Conservation (phyloP, 2,113 vertebrate species). For the Psammodynastes pulverulentus region DNA sequence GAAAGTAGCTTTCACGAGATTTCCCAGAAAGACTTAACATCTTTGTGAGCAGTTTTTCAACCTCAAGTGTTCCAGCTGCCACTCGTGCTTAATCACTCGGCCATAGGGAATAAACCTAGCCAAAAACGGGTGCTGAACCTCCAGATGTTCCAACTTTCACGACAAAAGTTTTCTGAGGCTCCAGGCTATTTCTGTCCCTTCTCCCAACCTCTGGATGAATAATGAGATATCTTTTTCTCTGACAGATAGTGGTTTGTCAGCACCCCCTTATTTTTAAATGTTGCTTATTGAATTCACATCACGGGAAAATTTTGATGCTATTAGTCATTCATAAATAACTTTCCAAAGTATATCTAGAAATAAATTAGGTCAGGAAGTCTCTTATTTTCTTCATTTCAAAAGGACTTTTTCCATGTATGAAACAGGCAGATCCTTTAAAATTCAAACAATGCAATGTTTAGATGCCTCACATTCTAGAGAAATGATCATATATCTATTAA, state of each 20-base stretch:
- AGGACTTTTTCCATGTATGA: background rate
- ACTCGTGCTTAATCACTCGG: background rate
- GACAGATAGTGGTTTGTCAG: background rate
- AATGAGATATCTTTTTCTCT: background rate
- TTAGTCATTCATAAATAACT: background rate
- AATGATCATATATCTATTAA: slow-evolving; percentile 40
- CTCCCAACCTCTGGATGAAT: background rate
- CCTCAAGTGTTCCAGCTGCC: background rate
- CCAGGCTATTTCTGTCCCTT: background rate
- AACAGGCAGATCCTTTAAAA: background rate
- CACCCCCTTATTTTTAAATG: background rate
- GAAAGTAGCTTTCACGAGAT: background rate
- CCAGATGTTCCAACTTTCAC: background rate
- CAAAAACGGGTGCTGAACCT: background rate
- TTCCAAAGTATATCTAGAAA: background rate
- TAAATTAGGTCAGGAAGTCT: background rate
- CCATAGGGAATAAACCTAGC: background rate
- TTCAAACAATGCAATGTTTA: slow-evolving; percentile 40
- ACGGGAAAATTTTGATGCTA: background rate
- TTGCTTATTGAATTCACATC: background rate
- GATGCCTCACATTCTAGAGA: slow-evolving; percentile 49
- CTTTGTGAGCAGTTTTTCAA: background rate
- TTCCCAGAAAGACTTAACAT: background rate
- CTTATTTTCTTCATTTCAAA: background rate
- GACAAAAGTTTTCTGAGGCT: background rate